phyloP scores from a whole-genome alignment of 2,113 vertebrate species.

The Phoxinus phoxinus region DNA sequence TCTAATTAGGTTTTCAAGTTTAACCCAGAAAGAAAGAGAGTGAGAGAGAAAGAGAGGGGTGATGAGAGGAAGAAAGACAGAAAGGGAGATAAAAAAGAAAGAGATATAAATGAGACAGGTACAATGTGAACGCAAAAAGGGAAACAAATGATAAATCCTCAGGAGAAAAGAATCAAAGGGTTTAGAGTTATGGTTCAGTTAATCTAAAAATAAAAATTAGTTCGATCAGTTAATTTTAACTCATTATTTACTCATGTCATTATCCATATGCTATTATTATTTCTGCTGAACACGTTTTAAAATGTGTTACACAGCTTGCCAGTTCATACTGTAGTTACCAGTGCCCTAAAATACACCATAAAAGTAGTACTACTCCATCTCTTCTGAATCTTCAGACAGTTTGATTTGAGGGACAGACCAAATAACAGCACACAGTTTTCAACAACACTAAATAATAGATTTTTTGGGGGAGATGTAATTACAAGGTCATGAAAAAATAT shows the following conservation, averaged over 20 bases:
- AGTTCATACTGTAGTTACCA: neutral
- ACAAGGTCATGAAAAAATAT: neutral
- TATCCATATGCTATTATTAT: neutral
- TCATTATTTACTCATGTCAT: neutral
- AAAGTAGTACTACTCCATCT: neutral
- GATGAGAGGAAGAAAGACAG: constrained; percentile 8
- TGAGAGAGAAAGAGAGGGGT: constrained; percentile 1
- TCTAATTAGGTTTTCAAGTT: constrained; percentile 61
- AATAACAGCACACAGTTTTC: neutral
- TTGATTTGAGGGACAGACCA: neutral
- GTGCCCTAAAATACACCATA: neutral
- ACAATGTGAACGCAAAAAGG: neutral
- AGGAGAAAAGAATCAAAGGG: neutral
- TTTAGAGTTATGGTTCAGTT: neutral
- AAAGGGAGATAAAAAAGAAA: neutral
- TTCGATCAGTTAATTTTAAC: neutral
- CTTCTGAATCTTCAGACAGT: neutral
- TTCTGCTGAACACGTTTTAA: neutral
- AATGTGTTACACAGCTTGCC: constrained; percentile 2
- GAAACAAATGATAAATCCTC: neutral
- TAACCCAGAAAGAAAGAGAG: constrained; percentile 44
- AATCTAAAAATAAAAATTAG: neutral
- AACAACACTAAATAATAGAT: neutral
- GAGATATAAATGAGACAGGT: constrained; percentile 2
- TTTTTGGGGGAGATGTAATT: neutral